These are phyloP conservation scores for Caenorhabditis uteleia DNA, from an alignment of 2,888 invertebrate species.

Conservation along the genomic window DNA sequence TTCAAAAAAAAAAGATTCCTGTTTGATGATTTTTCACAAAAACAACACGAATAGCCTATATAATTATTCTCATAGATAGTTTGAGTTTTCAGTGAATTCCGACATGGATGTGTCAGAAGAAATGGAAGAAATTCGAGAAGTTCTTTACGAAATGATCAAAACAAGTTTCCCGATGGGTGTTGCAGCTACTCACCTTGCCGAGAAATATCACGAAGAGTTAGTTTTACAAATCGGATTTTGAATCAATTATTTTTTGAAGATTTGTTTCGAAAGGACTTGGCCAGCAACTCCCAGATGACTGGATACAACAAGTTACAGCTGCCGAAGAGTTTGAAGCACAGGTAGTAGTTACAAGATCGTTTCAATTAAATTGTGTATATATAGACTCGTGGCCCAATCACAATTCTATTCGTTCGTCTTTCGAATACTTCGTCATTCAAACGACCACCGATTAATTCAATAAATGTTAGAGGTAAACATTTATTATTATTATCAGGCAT, in stretches of 20 bases:
- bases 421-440: conserved; percentile 51
- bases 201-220: conserved; percentile 57
- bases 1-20: neutral
- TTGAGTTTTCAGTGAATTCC: conserved; percentile 40
- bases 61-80: too few species aligned
- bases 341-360: conserved; percentile 8
- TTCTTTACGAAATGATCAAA: conserved; percentile 56
- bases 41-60: too few species aligned
- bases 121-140: conserved; percentile 61
- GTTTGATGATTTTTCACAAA: too few species aligned
- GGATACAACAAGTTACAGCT: conserved; percentile 58
- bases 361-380: neutral
- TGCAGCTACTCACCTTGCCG: conserved; percentile 49
- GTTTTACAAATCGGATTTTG: conserved; percentile 12
- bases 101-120: conserved; percentile 61
- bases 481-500: neutral
- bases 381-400: conserved; percentile 54
- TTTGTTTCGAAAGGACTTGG: conserved; percentile 52
- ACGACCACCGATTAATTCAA: conserved; percentile 46
- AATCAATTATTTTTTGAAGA: conserved; percentile 25
- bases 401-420: conserved; percentile 55
- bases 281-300: conserved; percentile 49
- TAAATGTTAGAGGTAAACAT: conserved; percentile 46
- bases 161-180: conserved; percentile 58
- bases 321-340: conserved; percentile 59